Evolutionary conservation across 2,888 invertebrate species (phyloP).

Genomic region (Sinodicranocentrus sp.): DNA sequence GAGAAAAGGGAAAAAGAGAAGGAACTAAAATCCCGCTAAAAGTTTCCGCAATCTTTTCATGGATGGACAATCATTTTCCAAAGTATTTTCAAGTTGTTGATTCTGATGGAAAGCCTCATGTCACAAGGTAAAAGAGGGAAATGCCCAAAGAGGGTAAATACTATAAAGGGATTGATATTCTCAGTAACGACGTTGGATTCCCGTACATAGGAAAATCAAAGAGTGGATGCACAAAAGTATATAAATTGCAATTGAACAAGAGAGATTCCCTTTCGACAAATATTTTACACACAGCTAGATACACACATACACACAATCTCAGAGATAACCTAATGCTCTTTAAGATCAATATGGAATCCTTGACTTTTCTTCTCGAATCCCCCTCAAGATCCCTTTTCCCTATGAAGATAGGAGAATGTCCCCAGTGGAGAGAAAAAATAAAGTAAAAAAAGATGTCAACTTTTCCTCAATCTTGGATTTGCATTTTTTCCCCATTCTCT

Average conservation of each 20-base stretch:
- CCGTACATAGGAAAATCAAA: no score
- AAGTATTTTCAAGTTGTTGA: constrained; percentile 55
- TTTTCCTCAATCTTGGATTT: constrained; percentile 65
- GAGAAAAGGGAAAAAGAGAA: neutral
- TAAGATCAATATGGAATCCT: no score
- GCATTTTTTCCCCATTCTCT: constrained; percentile 52
- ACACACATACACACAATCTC: no score
- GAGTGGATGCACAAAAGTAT: no score
- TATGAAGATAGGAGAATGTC: constrained; percentile 5
- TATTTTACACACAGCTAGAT: neutral
- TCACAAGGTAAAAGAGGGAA: no score
- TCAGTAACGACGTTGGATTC: no score
- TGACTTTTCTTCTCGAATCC: constrained; percentile 11
- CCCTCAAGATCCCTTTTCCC: constrained; percentile 39
- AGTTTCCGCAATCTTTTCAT: constrained; percentile 22
- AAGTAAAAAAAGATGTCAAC: constrained; percentile 67
- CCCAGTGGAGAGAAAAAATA: constrained; percentile 28
- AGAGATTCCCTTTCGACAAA: neutral
- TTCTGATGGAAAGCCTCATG: constrained; percentile 23
- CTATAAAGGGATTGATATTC: neutral
- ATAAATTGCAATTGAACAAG: no score
- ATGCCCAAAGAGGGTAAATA: no score
- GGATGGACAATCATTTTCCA: constrained; percentile 57
- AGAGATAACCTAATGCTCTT: no score
- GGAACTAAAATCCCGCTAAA: neutral